Conservation (phyloP, 1,140 invertebrate genomes). For the Danaus plexippus region DNA sequence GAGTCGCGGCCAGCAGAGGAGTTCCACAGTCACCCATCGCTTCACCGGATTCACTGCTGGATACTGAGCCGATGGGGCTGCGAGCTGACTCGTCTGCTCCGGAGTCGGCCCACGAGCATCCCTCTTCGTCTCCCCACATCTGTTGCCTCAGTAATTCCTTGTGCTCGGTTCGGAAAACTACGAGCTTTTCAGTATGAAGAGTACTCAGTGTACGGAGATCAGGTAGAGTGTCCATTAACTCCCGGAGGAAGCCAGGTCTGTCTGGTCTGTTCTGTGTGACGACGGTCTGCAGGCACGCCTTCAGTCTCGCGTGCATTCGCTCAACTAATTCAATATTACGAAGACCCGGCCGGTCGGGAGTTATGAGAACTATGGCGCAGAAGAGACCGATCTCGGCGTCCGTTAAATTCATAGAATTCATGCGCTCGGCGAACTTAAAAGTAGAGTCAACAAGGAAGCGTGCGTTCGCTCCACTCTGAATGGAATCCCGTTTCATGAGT, state of each 20-base stretch:
- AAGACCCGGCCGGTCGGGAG: slow-evolving; percentile 92
- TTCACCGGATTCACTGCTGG: slow-evolving; percentile 84
- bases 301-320: slow-evolving; percentile 91
- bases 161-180: slow-evolving; percentile 93
- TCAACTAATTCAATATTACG: slow-evolving; percentile 93
- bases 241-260: slow-evolving; percentile 84
- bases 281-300: slow-evolving; percentile 88
- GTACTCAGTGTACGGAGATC: slow-evolving; percentile 96
- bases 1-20: slow-evolving; percentile 82
- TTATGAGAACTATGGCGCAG: slow-evolving; percentile 95
- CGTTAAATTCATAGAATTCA: slow-evolving; percentile 90
- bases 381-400: slow-evolving; percentile 96
- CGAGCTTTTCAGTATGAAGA: slow-evolving; percentile 94
- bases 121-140: slow-evolving; percentile 77
- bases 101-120: slow-evolving; percentile 80
- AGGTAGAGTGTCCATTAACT: slow-evolving; percentile 94
- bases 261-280: slow-evolving; percentile 88
- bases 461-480: slow-evolving; percentile 91
- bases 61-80: slow-evolving; percentile 87
- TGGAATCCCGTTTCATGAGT: slow-evolving; percentile 89
- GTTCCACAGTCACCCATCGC: slow-evolving; percentile 78
- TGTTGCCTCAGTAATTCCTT: slow-evolving; percentile 84
- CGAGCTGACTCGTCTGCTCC: slow-evolving; percentile 85
- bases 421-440: slow-evolving; percentile 96
- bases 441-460: slow-evolving; percentile 96